Base-by-base conservation (phyloP, 2,113 vertebrate species). In the Nettapus auritus region DNA sequence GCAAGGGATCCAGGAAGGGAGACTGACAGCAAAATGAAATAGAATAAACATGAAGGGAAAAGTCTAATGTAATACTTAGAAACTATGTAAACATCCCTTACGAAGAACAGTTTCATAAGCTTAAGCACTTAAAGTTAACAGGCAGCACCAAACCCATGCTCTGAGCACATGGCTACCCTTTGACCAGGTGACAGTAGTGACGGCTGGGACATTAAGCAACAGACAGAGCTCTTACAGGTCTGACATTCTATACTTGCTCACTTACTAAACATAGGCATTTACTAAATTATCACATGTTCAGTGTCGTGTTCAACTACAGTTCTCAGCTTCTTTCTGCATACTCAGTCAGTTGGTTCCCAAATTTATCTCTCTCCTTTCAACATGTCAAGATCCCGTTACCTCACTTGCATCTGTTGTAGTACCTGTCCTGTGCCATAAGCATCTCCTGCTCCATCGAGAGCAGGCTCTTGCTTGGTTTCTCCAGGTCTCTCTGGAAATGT, bases 21-120 rank as follows among this genome's bases (percentile, higher is more conserved):
- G 42, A 31, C 11, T 52, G 57, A 48, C 73, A 76, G 66, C 38
- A 85, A 90, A 95, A 94, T 92, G 67, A 95, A 90, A 88, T 82
- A 21, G 74, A 79, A 76, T 87, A 88, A 94, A 79, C 80, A 88
- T 29, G 48, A 68, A 76, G 50, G 75, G 59, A 66, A 83, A 66
- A 44, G 31, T 36, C 74, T 75, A n/a, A 75, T 62, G 57, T 3
- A 14, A 28, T 52, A 22, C 83, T 90, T 46, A 76, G n/a, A 86
- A 90, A 57, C 40, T 34, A 29, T 50, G 25, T 82, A 68, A 92
- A 76, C 19, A 36, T 9, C 18, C 23, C 19, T 33, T 76, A 36
- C 48, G 67, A 84, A 67, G 44, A 68, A 68, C 31, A 86, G 52
- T 48, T 48, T 48, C 59, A 28, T 48, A 22, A 48, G 20, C 20